These are phyloP conservation scores for Drosophila athabasca DNA, from an alignment of 1,140 invertebrate species.

Conservation along the genomic window DNA sequence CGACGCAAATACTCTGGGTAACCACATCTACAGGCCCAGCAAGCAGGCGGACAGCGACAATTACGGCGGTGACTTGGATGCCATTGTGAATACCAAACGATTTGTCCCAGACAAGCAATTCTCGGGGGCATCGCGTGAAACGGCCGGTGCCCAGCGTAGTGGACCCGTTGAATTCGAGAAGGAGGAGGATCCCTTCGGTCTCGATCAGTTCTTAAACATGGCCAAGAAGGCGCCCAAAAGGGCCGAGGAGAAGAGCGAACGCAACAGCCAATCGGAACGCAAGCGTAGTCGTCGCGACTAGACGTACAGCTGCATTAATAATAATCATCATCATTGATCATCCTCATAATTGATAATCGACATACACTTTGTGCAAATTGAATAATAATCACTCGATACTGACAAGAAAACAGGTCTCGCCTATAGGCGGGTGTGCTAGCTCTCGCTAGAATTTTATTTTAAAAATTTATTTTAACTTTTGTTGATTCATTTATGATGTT, in stretches of 20 bases:
- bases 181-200: constrained; percentile 97
- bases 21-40: constrained; percentile 96
- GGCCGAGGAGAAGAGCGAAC: constrained; percentile 72
- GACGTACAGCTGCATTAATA: constrained; percentile 9
- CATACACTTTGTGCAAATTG: constrained; percentile 22
- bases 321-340: constrained; percentile 2
- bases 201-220: constrained; percentile 98
- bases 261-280: constrained; percentile 61
- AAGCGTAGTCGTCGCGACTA: constrained; percentile 70
- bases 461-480: too few relatives aligned
- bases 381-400: constrained; percentile 42
- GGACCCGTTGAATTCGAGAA: constrained; percentile 98
- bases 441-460: too few relatives aligned
- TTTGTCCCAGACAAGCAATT: constrained; percentile 99
- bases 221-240: constrained; percentile 91
- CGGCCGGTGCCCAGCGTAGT: constrained; percentile 86
- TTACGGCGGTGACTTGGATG: constrained; percentile 95
- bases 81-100: constrained; percentile 93
- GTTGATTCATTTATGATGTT: too few relatives aligned
- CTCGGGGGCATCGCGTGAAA: constrained; percentile 91
- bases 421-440: too few relatives aligned
- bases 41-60: constrained; percentile 95
- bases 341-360: constrained; percentile 7
- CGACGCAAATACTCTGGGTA: constrained; percentile 91
- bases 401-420: neutral